phyloP scores from a whole-genome alignment of 2,888 invertebrate genomes.

The Siphonodentalium dalli region DNA sequence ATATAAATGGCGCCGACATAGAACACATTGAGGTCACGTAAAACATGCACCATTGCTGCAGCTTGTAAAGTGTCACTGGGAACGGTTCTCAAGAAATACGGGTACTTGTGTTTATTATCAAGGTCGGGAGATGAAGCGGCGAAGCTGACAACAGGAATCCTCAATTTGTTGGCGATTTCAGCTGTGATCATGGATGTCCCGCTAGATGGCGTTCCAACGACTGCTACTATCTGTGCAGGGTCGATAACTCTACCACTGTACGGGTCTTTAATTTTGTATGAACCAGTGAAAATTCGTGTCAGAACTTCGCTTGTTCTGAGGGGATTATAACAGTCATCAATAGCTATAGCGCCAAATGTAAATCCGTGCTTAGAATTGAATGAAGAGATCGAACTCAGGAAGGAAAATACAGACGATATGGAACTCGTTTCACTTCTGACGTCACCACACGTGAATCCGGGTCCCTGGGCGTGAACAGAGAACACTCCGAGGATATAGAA shows the following conservation, averaged over 20 bases:
- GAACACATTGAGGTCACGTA: slow-evolving; percentile 33
- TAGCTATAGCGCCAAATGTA: slow-evolving; percentile 35
- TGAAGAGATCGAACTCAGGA: slow-evolving; percentile 29
- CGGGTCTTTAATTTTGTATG: slow-evolving; percentile 23
- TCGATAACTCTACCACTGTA: slow-evolving; percentile 21
- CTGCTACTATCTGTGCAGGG: slow-evolving; percentile 55
- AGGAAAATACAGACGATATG: slow-evolving; percentile 37
- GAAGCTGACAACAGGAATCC: slow-evolving; percentile 42
- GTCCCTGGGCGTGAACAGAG: slow-evolving; percentile 31
- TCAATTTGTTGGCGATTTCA: slow-evolving; percentile 32
- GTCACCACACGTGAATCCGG: slow-evolving; percentile 30
- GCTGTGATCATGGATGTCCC: slow-evolving; percentile 37
- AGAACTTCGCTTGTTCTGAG: slow-evolving; percentile 31
- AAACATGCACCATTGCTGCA: slow-evolving; percentile 36
- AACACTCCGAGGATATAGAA: slow-evolving; percentile 39
- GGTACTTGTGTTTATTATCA: slow-evolving; percentile 37
- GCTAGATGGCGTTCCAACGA: slow-evolving; percentile 68
- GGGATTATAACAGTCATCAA: slow-evolving; percentile 46
- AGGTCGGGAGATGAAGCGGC: slow-evolving; percentile 40
- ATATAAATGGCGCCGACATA: slow-evolving; percentile 42
- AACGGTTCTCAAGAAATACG: slow-evolving; percentile 45
- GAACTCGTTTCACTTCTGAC: slow-evolving; percentile 30
- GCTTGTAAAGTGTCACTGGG: slow-evolving; percentile 44
- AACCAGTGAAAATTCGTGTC: slow-evolving; percentile 32
- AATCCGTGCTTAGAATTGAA: slow-evolving; percentile 13